Evolutionary conservation across 2,113 vertebrate species (phyloP).

Genomic region (Dermatemys mawii): DNA sequence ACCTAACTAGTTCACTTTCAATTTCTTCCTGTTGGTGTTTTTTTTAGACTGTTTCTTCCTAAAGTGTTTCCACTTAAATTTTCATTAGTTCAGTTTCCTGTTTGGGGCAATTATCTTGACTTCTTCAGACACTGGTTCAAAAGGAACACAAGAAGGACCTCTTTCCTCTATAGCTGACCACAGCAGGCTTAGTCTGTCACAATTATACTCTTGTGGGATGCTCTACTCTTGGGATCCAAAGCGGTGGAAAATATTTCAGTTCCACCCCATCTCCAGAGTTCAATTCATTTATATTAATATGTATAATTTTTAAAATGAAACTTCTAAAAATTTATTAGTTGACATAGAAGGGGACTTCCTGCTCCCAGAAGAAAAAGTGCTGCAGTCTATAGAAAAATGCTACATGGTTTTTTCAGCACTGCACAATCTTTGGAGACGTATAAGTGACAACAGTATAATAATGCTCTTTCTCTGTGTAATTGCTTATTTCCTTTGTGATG

Average conservation of each 20-base stretch:
- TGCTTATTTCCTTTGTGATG: rapidly evolving
- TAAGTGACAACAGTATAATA: not conserved
- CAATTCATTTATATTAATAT: not conserved
- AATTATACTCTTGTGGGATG: not conserved
- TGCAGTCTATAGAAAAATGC: not conserved
- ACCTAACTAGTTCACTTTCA: not conserved
- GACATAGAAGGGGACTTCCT: not conserved
- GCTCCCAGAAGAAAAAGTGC: not conserved
- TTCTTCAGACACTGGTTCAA: not conserved
- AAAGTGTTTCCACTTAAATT: not conserved
- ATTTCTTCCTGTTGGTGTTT: not conserved
- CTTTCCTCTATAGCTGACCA: not conserved
- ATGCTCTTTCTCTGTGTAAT: not conserved
- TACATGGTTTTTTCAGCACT: not conserved
- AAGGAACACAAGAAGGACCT: not conserved
- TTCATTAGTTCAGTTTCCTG: not conserved
- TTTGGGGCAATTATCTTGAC: not conserved
- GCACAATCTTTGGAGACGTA: not conserved
- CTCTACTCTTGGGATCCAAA: not conserved
- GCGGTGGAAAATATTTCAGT: not conserved
- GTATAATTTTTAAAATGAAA: not conserved
- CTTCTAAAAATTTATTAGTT: not conserved
- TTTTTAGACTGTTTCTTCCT: not conserved
- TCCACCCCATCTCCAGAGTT: rapidly evolving
- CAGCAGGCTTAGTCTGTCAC: not conserved